Evolutionary conservation across 2,797 vertebrate genomes (phyloP).

Genomic region (Acrossocheilus fasciatus): DNA sequence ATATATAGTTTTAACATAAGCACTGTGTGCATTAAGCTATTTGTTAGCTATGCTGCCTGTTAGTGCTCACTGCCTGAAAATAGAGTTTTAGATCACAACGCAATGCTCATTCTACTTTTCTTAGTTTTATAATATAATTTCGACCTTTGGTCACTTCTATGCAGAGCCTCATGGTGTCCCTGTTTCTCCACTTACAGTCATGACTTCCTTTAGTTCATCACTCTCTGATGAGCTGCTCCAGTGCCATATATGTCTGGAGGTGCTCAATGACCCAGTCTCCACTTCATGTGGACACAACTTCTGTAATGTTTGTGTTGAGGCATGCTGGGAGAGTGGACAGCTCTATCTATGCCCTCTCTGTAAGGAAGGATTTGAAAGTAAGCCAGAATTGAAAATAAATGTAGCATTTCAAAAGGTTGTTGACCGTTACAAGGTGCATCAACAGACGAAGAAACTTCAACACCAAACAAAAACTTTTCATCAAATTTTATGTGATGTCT

Average conservation of each 20-base stretch:
- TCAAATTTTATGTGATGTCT: conserved; percentile 29
- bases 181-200: conserved; percentile 17
- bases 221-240: not conserved
- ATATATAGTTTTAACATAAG: not conserved
- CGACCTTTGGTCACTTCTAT: not conserved
- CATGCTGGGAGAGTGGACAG: not conserved
- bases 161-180: not conserved
- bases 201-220: not conserved
- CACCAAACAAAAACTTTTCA: not conserved
- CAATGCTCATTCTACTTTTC: not conserved
- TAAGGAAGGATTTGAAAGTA: conserved; percentile 2
- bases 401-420: not conserved
- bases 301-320: conserved; percentile 17
- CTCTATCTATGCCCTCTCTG: conserved; percentile 10
- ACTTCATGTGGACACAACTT: conserved; percentile 43
- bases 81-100: not conserved
- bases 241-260: not conserved
- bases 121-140: not conserved
- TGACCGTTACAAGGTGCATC: not conserved
- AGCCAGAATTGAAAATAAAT: conserved; percentile 21
- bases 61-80: not conserved
- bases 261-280: conserved; percentile 13
- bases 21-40: not conserved
- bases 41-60: not conserved
- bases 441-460: not conserved